Evolutionary conservation across 2,888 invertebrate species (phyloP).

Genomic region (Microctonus hyperodae): DNA sequence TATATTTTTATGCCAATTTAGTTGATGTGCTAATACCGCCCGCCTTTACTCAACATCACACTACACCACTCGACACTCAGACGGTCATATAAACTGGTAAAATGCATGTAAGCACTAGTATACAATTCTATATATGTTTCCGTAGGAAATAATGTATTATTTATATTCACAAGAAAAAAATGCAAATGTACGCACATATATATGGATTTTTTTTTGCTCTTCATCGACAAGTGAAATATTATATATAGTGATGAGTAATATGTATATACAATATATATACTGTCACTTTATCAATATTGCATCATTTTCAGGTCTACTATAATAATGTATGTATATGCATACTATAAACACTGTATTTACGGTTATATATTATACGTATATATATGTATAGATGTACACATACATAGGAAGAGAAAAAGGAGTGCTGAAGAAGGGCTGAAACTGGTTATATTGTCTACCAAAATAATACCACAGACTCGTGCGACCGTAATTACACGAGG

Average conservation of each 20-base stretch:
- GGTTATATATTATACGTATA: background rate
- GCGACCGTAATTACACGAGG: conserved; percentile 38
- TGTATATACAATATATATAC: too few species aligned
- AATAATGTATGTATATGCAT: too few species aligned
- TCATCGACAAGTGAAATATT: too few species aligned
- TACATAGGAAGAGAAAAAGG: conserved; percentile 7
- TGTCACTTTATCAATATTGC: too few species aligned
- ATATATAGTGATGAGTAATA: too few species aligned
- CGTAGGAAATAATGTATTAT: conserved; percentile 35
- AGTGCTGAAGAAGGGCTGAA: conserved; percentile 15
- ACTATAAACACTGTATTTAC: too few species aligned
- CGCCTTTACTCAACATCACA: background rate
- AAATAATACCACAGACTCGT: conserved; percentile 36
- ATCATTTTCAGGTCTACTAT: too few species aligned
- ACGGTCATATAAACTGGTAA: background rate
- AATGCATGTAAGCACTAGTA: background rate
- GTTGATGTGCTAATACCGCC: conserved; percentile 11
- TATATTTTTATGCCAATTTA: background rate
- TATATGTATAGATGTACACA: background rate
- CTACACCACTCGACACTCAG: background rate
- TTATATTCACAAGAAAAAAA: conserved; percentile 26
- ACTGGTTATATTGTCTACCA: conserved; percentile 39
- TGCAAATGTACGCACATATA: background rate
- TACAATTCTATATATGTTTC: conserved; percentile 5
- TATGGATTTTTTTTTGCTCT: too few species aligned